A percentile compares a stretch with the other conserved stretches of the same genome.
phyloP scores from a whole-genome alignment of 2,888 invertebrate species.

The Athripsodes cinereus region DNA sequence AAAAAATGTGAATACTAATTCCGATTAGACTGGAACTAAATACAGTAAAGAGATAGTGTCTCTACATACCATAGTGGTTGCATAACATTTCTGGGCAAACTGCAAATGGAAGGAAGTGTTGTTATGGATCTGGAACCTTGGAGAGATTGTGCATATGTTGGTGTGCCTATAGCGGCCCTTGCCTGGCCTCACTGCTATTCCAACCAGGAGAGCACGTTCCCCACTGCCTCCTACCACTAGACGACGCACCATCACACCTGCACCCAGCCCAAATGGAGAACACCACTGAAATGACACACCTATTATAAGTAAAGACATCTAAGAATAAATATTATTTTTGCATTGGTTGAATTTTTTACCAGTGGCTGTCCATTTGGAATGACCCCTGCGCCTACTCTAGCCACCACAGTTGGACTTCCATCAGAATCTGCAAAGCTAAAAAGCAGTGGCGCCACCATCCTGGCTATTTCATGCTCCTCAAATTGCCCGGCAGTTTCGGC shows the following conservation, averaged over 20 bases:
- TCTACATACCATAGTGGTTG: constrained; percentile 61
- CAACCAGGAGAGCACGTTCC: constrained; percentile 75
- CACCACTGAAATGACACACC: constrained; percentile 74
- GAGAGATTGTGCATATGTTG: constrained; percentile 86
- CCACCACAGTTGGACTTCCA: constrained; percentile 68
- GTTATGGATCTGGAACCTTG: constrained; percentile 91
- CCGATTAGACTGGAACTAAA: too few relatives aligned
- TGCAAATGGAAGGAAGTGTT: constrained; percentile 71
- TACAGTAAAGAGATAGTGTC: too few relatives aligned
- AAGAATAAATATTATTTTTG: not conserved
- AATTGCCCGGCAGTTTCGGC: constrained; percentile 83
- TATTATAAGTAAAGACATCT: not conserved
- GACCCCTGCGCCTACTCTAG: constrained; percentile 66
- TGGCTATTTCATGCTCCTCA: constrained; percentile 89
- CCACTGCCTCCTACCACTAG: constrained; percentile 52
- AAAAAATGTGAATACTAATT: too few relatives aligned
- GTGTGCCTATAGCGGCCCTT: constrained; percentile 86
- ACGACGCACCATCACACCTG: constrained; percentile 66
- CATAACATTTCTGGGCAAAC: constrained; percentile 84
- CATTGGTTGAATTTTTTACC: constrained; percentile 38
- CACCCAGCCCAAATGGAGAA: constrained; percentile 77
- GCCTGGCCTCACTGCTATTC: constrained; percentile 83
- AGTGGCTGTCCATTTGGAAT: constrained; percentile 45
- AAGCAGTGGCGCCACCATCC: constrained; percentile 86
- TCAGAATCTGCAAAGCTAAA: constrained; percentile 92